Evolutionary conservation across 2,797 vertebrate species (phyloP).

Genomic region (Peromyscus aztecus): DNA sequence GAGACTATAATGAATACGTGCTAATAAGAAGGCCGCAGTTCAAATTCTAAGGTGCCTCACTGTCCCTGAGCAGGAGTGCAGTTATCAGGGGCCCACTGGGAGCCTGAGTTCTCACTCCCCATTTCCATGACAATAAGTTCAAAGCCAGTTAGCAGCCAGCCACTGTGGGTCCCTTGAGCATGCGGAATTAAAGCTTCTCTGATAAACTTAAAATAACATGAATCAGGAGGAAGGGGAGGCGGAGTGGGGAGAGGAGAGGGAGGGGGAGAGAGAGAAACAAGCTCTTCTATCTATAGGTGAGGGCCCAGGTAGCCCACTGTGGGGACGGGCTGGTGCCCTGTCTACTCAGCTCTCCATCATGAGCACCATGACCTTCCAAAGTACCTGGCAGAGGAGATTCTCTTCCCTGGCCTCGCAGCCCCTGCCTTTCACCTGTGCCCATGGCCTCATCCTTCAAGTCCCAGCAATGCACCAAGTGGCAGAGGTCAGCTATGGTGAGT

Average conservation of each 20-base stretch:
- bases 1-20: background rate
- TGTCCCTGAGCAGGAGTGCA: fast-evolving
- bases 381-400: constrained; percentile 94
- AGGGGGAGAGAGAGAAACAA: fast-evolving
- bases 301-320: background rate
- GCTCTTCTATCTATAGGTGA: constrained; percentile 83
- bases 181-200: background rate
- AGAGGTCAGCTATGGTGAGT: constrained; percentile 94
- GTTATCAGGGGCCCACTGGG: too few relatives aligned
- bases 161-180: background rate
- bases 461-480: constrained; percentile 94
- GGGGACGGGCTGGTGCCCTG: constrained; percentile 70
- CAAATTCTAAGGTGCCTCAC: background rate
- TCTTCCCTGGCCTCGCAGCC: constrained; percentile 91
- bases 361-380: constrained; percentile 93
- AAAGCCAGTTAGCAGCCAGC: background rate
- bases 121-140: background rate
- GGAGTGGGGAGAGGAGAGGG: background rate
- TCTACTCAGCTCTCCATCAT: constrained; percentile 90
- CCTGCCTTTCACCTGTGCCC: constrained; percentile 91
- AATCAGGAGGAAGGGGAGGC: background rate
- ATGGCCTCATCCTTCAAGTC: constrained; percentile 91
- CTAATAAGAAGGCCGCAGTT: background rate
- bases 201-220: constrained; percentile 32
- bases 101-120: background rate